These are phyloP conservation scores for Synchiropus splendidus DNA, from an alignment of 2,113 vertebrate species.

Conservation along the genomic window DNA sequence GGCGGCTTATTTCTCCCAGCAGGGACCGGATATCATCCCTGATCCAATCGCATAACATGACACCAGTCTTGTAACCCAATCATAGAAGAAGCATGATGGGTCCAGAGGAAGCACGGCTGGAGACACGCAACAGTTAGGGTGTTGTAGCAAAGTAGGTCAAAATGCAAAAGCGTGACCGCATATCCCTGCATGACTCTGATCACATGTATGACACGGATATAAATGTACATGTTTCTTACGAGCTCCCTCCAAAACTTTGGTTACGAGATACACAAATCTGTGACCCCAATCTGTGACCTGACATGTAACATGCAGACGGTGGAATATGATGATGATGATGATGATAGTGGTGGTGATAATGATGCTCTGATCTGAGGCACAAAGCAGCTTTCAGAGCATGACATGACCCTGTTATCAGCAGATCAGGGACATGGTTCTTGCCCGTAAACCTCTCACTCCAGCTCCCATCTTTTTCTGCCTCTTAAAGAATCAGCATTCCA, in stretches of 20 bases:
- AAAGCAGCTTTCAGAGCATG: slow-evolving; percentile 45
- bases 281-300: slow-evolving; percentile 24
- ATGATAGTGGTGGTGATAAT: slow-evolving; percentile 27
- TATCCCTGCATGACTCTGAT: slow-evolving; percentile 10
- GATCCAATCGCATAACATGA: slow-evolving; percentile 48
- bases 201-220: not conserved
- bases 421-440: slow-evolving; percentile 22
- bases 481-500: slow-evolving; percentile 19
- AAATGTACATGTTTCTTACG: too few species aligned
- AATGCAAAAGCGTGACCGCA: slow-evolving; percentile 11
- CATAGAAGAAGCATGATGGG: slow-evolving; percentile 8
- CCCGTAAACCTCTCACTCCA: slow-evolving; percentile 19
- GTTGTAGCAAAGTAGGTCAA: slow-evolving; percentile 39
- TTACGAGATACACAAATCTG: not conserved
- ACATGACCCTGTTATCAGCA: slow-evolving; percentile 39
- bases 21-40: too few species aligned
- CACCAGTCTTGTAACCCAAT: slow-evolving; percentile 10
- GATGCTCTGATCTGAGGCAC: slow-evolving; percentile 28
- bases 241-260: not conserved
- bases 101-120: slow-evolving; percentile 12
- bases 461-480: slow-evolving; percentile 17
- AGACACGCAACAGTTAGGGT: slow-evolving; percentile 26
- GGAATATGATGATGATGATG: slow-evolving; percentile 16
- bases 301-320: not conserved
- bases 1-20: too few species aligned